Evolutionary conservation across 2,888 invertebrate species (phyloP).

Genomic region (Cryptocheilus praepositus): DNA sequence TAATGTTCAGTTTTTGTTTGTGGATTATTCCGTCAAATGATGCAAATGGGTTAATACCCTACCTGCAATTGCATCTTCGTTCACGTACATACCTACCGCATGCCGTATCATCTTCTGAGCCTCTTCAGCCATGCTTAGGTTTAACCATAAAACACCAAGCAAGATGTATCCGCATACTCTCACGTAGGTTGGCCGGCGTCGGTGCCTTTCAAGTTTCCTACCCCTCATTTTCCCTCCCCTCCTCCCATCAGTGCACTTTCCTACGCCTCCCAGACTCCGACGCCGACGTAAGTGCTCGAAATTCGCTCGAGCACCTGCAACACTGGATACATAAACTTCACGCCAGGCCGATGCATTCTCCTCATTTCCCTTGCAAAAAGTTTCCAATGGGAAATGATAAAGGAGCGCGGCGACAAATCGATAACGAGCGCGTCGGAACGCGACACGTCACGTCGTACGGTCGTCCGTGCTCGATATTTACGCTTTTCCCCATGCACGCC

Average conservation of each 20-base stretch:
- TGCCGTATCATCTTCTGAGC: background rate
- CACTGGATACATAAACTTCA: slow-evolving; percentile 24
- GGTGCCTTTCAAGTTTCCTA: background rate
- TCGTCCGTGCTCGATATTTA: no score
- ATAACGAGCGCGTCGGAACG: background rate
- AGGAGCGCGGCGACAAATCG: background rate
- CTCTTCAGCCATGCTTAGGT: slow-evolving; percentile 50
- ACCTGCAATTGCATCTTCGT: no score
- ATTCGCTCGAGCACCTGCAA: slow-evolving; percentile 55
- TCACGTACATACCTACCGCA: no score
- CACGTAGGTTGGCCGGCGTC: slow-evolving; percentile 25
- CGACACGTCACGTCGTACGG: no score
- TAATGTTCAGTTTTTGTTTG: no score
- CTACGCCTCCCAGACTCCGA: slow-evolving; percentile 39
- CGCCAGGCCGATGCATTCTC: slow-evolving; percentile 28
- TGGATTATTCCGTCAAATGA: no score
- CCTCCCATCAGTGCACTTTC: slow-evolving; percentile 41
- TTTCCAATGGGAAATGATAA: slow-evolving; percentile 5
- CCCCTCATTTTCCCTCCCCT: slow-evolving; percentile 5
- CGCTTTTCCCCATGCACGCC: no score
- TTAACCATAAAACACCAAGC: slow-evolving; percentile 54
- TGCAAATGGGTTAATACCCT: no score
- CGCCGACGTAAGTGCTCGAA: slow-evolving; percentile 55
- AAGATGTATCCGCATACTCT: slow-evolving; percentile 40
- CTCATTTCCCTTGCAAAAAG: slow-evolving; percentile 12